Evolutionary conservation across 1,140 invertebrate species (phyloP).

Genomic region (Drosophila eugracilis): DNA sequence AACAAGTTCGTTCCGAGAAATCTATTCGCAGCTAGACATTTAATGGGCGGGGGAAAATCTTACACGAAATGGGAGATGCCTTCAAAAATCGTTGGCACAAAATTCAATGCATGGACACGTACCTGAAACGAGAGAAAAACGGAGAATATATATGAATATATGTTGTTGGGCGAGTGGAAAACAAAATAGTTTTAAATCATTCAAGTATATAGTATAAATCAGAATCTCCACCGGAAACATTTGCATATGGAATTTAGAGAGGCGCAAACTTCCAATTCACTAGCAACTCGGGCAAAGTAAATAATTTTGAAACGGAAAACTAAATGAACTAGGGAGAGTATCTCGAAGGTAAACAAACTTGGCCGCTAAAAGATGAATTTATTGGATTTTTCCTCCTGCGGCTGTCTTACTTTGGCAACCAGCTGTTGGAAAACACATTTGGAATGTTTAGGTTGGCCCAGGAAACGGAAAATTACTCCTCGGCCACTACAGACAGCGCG

Average conservation of each 20-base stretch:
- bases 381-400: slow-evolving; percentile 29
- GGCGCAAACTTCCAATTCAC: slow-evolving; percentile 14
- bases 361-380: slow-evolving; percentile 45
- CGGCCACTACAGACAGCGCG: slow-evolving; percentile 2
- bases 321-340: slow-evolving; percentile 38
- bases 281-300: slow-evolving; percentile 6
- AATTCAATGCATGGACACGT: slow-evolving; percentile 50
- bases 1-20: slow-evolving; percentile 37
- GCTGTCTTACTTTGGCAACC: slow-evolving; percentile 17
- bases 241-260: slow-evolving; percentile 32
- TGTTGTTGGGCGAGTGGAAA: slow-evolving; percentile 12
- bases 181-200: slow-evolving; percentile 20
- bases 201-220: slow-evolving; percentile 32
- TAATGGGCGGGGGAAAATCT: slow-evolving; percentile 36
- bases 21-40: slow-evolving; percentile 42
- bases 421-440: slow-evolving; percentile 43
- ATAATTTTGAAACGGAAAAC: slow-evolving; percentile 30
- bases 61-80: slow-evolving; percentile 41
- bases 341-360: slow-evolving; percentile 34
- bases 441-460: slow-evolving; percentile 33
- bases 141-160: slow-evolving; percentile 7
- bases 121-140: slow-evolving; percentile 42
- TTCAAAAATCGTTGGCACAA: slow-evolving; percentile 34
- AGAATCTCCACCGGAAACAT: slow-evolving; percentile 34
- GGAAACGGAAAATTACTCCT: slow-evolving; percentile 31